These are phyloP conservation scores for Chromobotia macracanthus DNA, from an alignment of 2,797 vertebrate genomes.

Conservation along the genomic window DNA sequence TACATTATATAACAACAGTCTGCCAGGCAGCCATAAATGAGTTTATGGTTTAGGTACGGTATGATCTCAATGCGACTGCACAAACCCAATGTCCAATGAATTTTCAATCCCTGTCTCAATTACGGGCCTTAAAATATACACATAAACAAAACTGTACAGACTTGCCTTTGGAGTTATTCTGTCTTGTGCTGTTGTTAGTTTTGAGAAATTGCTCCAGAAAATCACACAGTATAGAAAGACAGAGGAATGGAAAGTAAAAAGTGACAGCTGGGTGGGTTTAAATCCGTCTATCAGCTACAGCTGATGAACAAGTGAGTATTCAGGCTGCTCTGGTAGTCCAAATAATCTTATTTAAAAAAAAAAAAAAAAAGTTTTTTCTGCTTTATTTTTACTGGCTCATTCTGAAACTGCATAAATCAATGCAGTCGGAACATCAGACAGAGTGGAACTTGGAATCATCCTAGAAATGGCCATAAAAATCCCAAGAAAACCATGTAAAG, in stretches of 20 bases:
- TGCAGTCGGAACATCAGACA: neutral
- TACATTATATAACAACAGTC: slow-evolving; percentile 40
- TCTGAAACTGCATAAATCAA: neutral
- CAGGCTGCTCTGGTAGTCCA: neutral
- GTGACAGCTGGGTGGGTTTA: neutral
- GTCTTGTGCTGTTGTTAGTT: slow-evolving; percentile 4
- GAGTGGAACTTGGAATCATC: slow-evolving; percentile 1
- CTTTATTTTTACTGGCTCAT: slow-evolving; percentile 23
- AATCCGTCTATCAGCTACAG: slow-evolving; percentile 5
- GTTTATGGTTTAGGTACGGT: slow-evolving; percentile 11
- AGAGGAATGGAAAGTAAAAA: slow-evolving; percentile 18
- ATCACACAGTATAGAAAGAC: neutral
- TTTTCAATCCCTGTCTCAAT: slow-evolving; percentile 23
- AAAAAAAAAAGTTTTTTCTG: too few species aligned
- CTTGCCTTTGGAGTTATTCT: slow-evolving; percentile 1
- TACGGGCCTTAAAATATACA: slow-evolving; percentile 27
- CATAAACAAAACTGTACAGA: slow-evolving; percentile 25
- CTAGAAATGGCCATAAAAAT: neutral
- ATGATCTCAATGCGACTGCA: slow-evolving; percentile 26
- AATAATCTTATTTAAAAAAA: neutral
- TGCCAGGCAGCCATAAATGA: slow-evolving; percentile 21
- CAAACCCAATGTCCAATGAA: neutral
- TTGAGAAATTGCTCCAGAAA: slow-evolving; percentile 14
- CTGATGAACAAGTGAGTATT: slow-evolving; percentile 23
- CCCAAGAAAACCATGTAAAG: neutral